Conservation (phyloP, 2,113 vertebrate genomes). For the Equus quagga region DNA sequence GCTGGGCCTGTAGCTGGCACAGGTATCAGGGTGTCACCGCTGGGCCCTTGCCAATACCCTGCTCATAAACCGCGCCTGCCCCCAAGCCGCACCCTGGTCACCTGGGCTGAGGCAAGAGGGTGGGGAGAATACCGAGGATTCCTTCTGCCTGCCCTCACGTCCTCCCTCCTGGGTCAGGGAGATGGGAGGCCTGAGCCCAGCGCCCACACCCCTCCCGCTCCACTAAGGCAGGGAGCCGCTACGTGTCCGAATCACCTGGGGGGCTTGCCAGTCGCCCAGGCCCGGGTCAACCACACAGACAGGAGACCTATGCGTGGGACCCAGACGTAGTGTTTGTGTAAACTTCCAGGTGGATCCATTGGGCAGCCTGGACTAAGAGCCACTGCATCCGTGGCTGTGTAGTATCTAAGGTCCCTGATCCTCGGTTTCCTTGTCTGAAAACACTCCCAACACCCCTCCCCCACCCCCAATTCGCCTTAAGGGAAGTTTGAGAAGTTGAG, state of each 20-base stretch:
- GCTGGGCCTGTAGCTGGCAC: not conserved
- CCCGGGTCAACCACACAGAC: not conserved
- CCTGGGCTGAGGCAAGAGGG: not conserved
- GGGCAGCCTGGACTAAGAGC: not conserved
- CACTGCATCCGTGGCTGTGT: too few relatives aligned
- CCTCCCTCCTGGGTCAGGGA: not conserved
- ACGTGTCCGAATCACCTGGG: not conserved
- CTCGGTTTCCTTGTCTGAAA: not conserved
- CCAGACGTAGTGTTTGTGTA: not conserved
- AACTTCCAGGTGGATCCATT: not conserved
- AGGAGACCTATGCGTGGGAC: too few relatives aligned
- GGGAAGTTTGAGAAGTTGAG: not conserved
- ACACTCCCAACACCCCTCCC: too few relatives aligned
- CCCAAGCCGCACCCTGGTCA: conserved; percentile 46
- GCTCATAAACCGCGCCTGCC: not conserved
- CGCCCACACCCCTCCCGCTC: fast-evolving
- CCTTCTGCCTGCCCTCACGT: not conserved
- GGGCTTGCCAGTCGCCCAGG: not conserved
- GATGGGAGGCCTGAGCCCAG: not conserved
- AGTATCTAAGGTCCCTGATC: not conserved
- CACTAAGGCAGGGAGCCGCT: not conserved
- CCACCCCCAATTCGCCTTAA: too few relatives aligned
- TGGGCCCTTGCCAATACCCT: not conserved
- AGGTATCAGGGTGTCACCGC: not conserved
- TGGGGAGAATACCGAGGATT: conserved; percentile 19